Percentiles rank a stretch among this genome's conserved stretches.
These are phyloP conservation scores for Spisula subtruncata DNA, from an alignment of 2,888 invertebrate genomes.

Conservation along the genomic window DNA sequence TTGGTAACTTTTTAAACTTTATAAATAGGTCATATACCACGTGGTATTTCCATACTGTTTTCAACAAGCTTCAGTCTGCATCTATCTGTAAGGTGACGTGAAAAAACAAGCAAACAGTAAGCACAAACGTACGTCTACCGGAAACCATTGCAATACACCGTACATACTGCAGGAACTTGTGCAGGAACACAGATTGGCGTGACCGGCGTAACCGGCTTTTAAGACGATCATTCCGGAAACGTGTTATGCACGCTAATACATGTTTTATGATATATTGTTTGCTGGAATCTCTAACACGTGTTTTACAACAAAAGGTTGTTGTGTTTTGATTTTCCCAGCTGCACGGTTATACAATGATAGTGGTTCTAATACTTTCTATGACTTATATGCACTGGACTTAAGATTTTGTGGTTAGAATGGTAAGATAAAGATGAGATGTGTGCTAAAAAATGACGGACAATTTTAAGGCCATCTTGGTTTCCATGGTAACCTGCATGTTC, in stretches of 20 bases:
- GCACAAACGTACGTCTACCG: neutral
- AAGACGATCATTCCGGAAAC: constrained; percentile 5
- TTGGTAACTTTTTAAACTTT: too few species aligned
- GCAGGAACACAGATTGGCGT: neutral
- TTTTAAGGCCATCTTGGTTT: too few species aligned
- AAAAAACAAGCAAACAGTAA: neutral
- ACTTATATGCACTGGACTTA: too few species aligned
- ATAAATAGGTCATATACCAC: too few species aligned
- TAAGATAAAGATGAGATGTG: too few species aligned
- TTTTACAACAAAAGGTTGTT: neutral
- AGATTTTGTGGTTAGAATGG: too few species aligned
- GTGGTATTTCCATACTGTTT: too few species aligned
- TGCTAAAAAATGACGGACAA: too few species aligned
- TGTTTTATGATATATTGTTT: neutral
- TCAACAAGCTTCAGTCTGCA: neutral
- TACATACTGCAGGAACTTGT: neutral
- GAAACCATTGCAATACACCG: neutral
- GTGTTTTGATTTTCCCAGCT: neutral
- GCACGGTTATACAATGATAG: too few species aligned
- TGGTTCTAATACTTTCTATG: too few species aligned
- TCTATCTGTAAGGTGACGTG: neutral
- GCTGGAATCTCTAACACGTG: neutral
- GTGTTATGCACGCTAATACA: constrained; percentile 16
- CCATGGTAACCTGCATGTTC: too few species aligned
- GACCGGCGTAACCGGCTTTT: constrained; percentile 16